Conservation (phyloP, 2,113 vertebrate genomes). For the Bostrychus sinensis region DNA sequence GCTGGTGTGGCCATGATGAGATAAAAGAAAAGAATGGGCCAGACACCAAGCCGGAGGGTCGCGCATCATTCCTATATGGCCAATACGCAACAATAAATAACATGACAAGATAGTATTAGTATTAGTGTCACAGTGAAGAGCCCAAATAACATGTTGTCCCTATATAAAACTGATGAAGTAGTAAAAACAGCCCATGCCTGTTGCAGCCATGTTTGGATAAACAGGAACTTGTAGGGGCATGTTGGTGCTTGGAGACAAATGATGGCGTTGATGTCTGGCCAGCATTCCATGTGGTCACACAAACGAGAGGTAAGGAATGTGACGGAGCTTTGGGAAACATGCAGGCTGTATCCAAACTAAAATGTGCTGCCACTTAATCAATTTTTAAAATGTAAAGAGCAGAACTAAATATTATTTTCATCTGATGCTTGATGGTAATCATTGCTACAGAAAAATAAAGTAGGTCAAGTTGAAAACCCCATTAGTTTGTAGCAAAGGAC, state of each 20-base stretch:
- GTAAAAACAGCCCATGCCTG: not conserved
- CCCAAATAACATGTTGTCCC: not conserved
- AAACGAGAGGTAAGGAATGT: conserved; percentile 36
- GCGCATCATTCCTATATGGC: conserved; percentile 18
- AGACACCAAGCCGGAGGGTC: not conserved
- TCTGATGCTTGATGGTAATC: too few relatives aligned
- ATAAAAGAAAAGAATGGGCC: not conserved
- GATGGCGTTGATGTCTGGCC: conserved; percentile 35
- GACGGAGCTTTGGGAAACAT: conserved; percentile 12
- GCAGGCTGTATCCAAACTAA: not conserved
- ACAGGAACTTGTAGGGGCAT: conserved; percentile 28
- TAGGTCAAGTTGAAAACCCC: too few relatives aligned
- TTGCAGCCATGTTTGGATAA: conserved; percentile 11
- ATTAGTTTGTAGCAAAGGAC: too few relatives aligned
- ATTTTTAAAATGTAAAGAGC: too few relatives aligned
- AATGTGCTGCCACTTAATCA: too few relatives aligned
- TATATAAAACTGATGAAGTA: not conserved
- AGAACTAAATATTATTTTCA: too few relatives aligned
- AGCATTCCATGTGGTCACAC: conserved; percentile 20
- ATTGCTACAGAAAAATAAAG: too few relatives aligned
- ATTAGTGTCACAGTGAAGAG: not conserved
- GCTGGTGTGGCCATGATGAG: conserved; percentile 31
- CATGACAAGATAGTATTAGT: not conserved
- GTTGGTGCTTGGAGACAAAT: conserved; percentile 53
- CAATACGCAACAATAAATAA: not conserved